phyloP scores from a whole-genome alignment of 2,113 vertebrate species.

The Sinocyclocheilus anophthalmus region DNA sequence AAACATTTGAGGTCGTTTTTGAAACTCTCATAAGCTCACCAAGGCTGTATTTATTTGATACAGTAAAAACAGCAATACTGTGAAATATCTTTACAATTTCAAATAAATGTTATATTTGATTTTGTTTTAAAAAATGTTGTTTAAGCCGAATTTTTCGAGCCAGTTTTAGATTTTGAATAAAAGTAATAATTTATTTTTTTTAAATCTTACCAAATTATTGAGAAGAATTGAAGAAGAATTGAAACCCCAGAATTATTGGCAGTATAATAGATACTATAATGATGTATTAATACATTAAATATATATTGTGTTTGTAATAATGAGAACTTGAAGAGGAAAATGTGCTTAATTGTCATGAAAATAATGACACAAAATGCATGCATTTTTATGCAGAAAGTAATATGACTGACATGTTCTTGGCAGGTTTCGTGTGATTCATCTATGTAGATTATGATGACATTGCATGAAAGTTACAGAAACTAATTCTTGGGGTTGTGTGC shows the following conservation, averaged over 20 bases:
- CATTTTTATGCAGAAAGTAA: neutral
- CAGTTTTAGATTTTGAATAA: too few species aligned
- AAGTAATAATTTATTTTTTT: too few species aligned
- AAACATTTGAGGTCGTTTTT: neutral
- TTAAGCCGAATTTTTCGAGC: too few species aligned
- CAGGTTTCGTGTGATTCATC: neutral
- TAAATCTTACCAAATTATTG: too few species aligned
- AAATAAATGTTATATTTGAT: neutral
- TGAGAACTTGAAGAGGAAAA: neutral
- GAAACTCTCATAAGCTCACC: neutral
- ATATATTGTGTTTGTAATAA: too few species aligned
- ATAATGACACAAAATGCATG: neutral
- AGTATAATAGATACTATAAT: too few species aligned
- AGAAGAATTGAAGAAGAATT: too few species aligned
- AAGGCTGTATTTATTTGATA: neutral
- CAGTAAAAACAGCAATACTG: neutral
- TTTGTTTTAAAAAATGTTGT: too few species aligned
- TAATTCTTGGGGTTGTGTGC: neutral
- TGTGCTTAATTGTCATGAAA: neutral
- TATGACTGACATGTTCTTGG: neutral
- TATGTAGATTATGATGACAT: neutral
- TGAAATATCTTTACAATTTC: neutral
- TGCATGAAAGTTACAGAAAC: neutral
- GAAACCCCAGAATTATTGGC: too few species aligned
- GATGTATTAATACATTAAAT: too few species aligned